Evolutionary conservation across 2,113 vertebrate species (phyloP).

Genomic region (Antechinus flavipes): DNA sequence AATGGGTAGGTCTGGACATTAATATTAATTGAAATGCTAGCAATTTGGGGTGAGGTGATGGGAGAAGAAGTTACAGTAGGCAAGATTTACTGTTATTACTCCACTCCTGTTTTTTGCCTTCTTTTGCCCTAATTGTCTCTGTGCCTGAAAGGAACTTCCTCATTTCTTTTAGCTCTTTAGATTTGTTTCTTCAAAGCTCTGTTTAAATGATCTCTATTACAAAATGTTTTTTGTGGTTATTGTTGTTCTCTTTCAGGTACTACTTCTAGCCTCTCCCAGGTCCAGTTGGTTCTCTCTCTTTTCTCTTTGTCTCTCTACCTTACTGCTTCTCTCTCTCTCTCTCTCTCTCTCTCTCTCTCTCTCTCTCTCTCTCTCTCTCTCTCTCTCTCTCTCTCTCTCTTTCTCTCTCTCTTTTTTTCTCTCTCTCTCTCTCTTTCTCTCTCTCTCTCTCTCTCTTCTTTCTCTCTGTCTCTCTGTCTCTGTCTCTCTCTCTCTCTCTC

Average conservation of each 20-base stretch:
- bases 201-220: not conserved
- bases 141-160: not conserved
- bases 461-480: too few species aligned
- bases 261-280: not conserved
- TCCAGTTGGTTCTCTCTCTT: not conserved
- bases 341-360: too few species aligned
- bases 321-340: not conserved
- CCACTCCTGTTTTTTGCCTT: not conserved
- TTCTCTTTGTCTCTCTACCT: not conserved
- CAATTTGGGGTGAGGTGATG: constrained; percentile 11
- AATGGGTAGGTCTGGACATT: constrained; percentile 1
- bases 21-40: constrained; percentile 61
- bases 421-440: too few species aligned
- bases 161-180: not conserved
- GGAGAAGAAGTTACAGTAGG: not conserved
- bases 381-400: too few species aligned
- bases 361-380: too few species aligned
- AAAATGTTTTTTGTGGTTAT: not conserved
- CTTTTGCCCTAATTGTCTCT: not conserved
- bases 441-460: too few species aligned
- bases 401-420: too few species aligned
- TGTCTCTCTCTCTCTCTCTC: too few species aligned
- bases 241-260: not conserved
- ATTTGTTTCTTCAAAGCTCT: not conserved
- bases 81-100: not conserved